Evolutionary conservation across 2,113 vertebrate species (phyloP).

Genomic region (Nesogale talazaci): DNA sequence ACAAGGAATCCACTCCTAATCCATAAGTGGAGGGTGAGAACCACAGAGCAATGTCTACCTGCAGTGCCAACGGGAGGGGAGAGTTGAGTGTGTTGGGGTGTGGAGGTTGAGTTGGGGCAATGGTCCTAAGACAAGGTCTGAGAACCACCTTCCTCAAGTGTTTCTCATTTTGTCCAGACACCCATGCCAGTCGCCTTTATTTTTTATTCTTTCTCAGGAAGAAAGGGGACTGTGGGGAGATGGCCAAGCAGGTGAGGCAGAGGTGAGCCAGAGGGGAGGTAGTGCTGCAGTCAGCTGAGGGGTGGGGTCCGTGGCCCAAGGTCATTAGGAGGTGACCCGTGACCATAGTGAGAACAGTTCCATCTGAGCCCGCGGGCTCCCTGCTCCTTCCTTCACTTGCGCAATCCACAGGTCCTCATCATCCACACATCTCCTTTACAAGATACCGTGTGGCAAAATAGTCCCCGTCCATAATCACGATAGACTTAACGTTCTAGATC

Average conservation of each 20-base stretch:
- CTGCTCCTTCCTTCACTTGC: background rate
- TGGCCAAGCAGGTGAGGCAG: background rate
- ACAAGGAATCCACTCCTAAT: background rate
- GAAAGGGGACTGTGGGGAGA: background rate
- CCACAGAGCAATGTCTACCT: background rate
- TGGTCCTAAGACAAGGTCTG: too few species aligned
- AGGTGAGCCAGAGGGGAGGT: background rate
- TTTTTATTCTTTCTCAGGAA: background rate
- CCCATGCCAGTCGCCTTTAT: background rate
- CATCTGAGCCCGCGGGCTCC: background rate
- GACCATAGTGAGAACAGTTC: background rate
- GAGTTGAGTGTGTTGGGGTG: too few species aligned
- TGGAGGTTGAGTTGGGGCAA: too few species aligned
- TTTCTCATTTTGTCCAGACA: background rate
- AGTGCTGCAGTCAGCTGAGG: background rate
- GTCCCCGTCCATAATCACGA: conserved; percentile 52
- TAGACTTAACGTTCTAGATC: conserved; percentile 52
- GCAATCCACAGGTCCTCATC: background rate
- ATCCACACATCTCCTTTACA: conserved; percentile 34
- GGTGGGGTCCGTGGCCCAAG: background rate
- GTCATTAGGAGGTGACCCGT: background rate
- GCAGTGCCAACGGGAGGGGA: background rate
- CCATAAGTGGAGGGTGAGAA: background rate
- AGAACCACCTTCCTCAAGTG: background rate
- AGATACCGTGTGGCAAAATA: background rate